phyloP scores from a whole-genome alignment of 2,797 vertebrate genomes.

The Alfaro cultratus region DNA sequence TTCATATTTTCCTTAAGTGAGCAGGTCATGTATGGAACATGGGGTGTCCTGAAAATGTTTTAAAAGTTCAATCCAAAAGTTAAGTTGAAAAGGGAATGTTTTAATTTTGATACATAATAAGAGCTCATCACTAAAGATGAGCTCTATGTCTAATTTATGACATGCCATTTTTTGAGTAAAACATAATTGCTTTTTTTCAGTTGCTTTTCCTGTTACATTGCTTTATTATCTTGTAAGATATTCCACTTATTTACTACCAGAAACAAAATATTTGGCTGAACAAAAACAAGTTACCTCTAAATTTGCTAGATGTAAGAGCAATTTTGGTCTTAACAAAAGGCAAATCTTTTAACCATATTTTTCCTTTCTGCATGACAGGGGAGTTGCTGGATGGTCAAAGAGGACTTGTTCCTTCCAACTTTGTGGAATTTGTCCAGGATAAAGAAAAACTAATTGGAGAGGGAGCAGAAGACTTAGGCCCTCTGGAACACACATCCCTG shows the following conservation, averaged over 20 bases:
- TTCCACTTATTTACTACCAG: not conserved
- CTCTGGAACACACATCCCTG: slow-evolving; percentile 78
- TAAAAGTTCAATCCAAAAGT: slow-evolving; percentile 21
- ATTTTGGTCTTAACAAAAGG: not conserved
- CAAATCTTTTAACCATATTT: not conserved
- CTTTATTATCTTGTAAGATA: not conserved
- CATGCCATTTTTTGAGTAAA: not conserved
- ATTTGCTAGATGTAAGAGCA: not conserved
- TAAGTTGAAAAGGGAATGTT: slow-evolving; percentile 20
- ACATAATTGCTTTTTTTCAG: not conserved
- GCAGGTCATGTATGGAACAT: slow-evolving; percentile 23
- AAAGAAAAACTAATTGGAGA: slow-evolving; percentile 84
- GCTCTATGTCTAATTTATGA: no score
- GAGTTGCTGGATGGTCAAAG: slow-evolving; percentile 96
- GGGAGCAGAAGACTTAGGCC: slow-evolving; percentile 84
- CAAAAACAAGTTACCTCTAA: not conserved
- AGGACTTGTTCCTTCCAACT: slow-evolving; percentile 97
- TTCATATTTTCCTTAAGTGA: slow-evolving; percentile 15
- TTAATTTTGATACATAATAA: slow-evolving; percentile 19
- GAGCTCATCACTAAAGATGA: not conserved
- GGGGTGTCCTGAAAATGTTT: slow-evolving; percentile 46
- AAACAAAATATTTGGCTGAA: not conserved
- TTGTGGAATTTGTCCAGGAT: slow-evolving; percentile 97
- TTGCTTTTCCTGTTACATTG: not conserved
- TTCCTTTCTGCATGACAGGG: slow-evolving; percentile 75